Percentiles rank a stretch among this genome's conserved stretches.
Evolutionary conservation across 2,797 vertebrate species (phyloP).

Genomic region (Sebastes jordani): DNA sequence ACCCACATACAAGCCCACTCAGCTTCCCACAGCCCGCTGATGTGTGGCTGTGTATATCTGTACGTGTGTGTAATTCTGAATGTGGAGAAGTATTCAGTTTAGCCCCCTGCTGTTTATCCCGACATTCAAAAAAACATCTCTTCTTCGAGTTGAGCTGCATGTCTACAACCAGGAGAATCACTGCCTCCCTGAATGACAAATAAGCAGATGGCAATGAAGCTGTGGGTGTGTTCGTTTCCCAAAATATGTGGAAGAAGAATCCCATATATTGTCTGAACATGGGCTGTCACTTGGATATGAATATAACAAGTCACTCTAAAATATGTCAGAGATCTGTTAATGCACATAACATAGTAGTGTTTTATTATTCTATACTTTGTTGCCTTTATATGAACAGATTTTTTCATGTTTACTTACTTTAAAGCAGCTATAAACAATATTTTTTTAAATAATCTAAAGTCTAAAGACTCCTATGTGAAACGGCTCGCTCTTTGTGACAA

Average conservation of each 20-base stretch:
- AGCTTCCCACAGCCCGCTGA: background rate
- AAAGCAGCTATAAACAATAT: background rate
- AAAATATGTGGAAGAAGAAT: slow-evolving; percentile 8
- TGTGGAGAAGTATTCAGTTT: slow-evolving; percentile 11
- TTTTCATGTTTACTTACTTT: background rate
- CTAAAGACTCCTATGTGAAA: background rate
- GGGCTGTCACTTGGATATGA: background rate
- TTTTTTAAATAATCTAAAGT: background rate
- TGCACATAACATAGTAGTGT: background rate
- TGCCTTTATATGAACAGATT: background rate
- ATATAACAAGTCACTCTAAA: background rate
- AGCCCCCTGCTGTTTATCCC: slow-evolving; percentile 23
- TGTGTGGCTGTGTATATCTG: background rate
- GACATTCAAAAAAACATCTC: slow-evolving; percentile 31
- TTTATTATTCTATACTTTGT: background rate
- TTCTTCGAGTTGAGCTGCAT: slow-evolving; percentile 19
- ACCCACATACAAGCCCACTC: background rate
- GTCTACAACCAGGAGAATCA: slow-evolving; percentile 13
- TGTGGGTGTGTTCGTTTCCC: slow-evolving; percentile 1
- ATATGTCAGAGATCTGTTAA: background rate
- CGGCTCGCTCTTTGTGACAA: background rate
- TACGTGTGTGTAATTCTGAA: slow-evolving; percentile 6
- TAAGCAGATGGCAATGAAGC: slow-evolving; percentile 19
- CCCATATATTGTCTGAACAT: background rate
- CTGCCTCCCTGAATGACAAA: background rate